Conservation (phyloP, 2,888 invertebrate genomes). For the Sussaba pulchella region DNA sequence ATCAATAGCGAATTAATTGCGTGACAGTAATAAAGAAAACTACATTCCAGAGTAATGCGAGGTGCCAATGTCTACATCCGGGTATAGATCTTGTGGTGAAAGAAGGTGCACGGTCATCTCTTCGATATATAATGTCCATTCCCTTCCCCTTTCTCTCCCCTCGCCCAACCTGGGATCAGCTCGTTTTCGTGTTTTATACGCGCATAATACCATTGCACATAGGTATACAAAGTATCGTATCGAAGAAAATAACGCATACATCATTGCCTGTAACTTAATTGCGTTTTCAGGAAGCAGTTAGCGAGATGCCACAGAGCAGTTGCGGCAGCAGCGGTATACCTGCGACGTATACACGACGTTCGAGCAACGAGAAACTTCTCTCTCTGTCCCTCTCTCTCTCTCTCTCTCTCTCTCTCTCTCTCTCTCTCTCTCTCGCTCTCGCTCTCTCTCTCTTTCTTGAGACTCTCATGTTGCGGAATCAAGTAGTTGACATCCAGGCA, state of each 20-base stretch:
- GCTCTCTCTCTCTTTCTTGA: too few relatives aligned
- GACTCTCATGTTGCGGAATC: slow-evolving; percentile 28
- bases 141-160: too few relatives aligned
- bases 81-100: neutral
- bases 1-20: too few relatives aligned
- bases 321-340: neutral
- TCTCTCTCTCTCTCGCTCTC: too few relatives aligned
- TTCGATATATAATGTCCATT: neutral
- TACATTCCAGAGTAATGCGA: too few relatives aligned
- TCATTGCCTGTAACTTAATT: slow-evolving; percentile 13
- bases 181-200: neutral
- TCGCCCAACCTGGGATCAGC: neutral
- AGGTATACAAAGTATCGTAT: neutral
- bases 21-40: too few relatives aligned
- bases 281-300: slow-evolving; percentile 39
- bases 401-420: too few relatives aligned
- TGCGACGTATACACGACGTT: slow-evolving; percentile 10
- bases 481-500: slow-evolving; percentile 48
- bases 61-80: neutral
- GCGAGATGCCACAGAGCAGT: neutral
- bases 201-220: neutral
- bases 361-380: too few relatives aligned
- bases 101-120: neutral
- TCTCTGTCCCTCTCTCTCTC: too few relatives aligned
- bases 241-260: slow-evolving; percentile 7